phyloP scores from a whole-genome alignment of 2,888 invertebrate genomes.

The Priapulus caudatus region DNA sequence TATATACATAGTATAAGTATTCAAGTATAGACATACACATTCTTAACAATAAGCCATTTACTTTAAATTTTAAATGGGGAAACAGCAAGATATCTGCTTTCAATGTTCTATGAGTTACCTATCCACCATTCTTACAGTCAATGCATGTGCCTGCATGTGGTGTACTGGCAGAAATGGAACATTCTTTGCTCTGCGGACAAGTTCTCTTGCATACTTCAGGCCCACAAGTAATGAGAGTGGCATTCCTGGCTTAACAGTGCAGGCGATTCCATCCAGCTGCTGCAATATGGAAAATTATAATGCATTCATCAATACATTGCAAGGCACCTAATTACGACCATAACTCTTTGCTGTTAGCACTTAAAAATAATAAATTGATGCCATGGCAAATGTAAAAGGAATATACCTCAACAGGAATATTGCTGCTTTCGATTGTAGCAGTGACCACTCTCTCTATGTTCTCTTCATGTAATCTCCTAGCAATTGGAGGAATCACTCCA shows the following conservation, averaged over 20 bases:
- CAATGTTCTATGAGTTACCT: conserved; percentile 42
- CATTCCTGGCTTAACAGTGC: conserved; percentile 81
- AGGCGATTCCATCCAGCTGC: conserved; percentile 73
- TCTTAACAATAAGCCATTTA: too few relatives aligned
- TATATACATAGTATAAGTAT: too few relatives aligned
- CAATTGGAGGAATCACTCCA: conserved; percentile 78
- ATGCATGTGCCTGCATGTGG: conserved; percentile 97
- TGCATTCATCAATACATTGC: conserved; percentile 19
- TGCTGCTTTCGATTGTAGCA: conserved; percentile 45
- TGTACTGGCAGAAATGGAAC: conserved; percentile 82
- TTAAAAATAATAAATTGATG: not conserved
- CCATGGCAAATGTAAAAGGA: not conserved
- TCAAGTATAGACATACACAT: too few relatives aligned
- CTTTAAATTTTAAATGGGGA: too few relatives aligned
- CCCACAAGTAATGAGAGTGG: conserved; percentile 65
- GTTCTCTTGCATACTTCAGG: conserved; percentile 61
- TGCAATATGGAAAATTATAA: conserved; percentile 34
- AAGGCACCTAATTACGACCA: conserved; percentile 5
- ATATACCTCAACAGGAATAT: conserved; percentile 5
- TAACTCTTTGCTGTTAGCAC: not conserved
- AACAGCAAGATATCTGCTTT: too few relatives aligned
- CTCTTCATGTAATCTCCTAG: conserved; percentile 62
- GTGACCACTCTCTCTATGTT: conserved; percentile 62
- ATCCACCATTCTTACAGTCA: conserved; percentile 65
- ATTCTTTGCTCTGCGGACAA: conserved; percentile 52